Evolutionary conservation across 2,888 invertebrate species (phyloP), one percentile per base, ranked within the genome.

Genomic region (Hetaerina titia): DNA sequence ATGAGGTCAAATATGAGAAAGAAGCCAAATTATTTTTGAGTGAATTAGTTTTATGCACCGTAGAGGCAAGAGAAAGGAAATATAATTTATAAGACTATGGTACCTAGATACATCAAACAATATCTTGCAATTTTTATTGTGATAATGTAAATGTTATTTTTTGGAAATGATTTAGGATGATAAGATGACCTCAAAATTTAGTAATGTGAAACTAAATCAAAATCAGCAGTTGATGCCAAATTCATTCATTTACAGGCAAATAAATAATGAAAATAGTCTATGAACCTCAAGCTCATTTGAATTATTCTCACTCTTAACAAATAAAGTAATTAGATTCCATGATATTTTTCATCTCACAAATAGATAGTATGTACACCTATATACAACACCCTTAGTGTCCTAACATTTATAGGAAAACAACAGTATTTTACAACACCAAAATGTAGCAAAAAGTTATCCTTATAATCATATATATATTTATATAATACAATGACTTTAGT

Each of bases 361-460:
- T 92, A 64, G 45, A 57, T 45, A 13, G 13, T 58, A 69, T 92
- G 56, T 92, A 69, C 69, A 92, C 92, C 45, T 56, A 92, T 92
- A 57, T 92, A 92, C 69, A 92, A 64, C 64, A n/a, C 69, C 69
- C 92, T 74, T 74, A 56, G 69, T 92, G 56, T 92, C 69, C 92
- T 92, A 92, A 92, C 69, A 92, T 92, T 69, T 45, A 92, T 92
- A 92, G 22, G 92, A 69, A 92, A 92, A 92, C 92, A 69, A 69
- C 92, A 92, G 31, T 92, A 69, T 69, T 92, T 56, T 92, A 92
- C 92, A 92, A 92, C 69, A 92, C 74, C 92, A 74, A 92, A 74
- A 92, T 69, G 92, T 92, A 92, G 92, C 92, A 92, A 92, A 92
- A 92, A 63, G 69, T 69, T 31, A 56, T 92, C 69, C 69, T 69